These are phyloP conservation scores for Mechanitis mazaeus DNA, from an alignment of 2,888 invertebrate genomes.

Conservation along the genomic window DNA sequence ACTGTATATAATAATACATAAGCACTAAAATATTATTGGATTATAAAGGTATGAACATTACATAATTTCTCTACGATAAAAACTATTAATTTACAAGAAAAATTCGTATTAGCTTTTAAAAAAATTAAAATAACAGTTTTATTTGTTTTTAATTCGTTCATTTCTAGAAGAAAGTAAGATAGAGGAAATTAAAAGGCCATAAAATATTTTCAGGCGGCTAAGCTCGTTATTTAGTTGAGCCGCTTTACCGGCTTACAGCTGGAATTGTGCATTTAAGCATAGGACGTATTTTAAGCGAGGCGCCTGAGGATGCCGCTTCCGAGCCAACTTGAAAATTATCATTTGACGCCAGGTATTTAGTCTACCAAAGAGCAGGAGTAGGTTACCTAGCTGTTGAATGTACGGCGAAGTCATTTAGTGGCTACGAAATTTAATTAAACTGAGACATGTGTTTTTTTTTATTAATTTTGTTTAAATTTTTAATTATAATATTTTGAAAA, in stretches of 20 bases:
- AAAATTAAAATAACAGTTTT: background rate
- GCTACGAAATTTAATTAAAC: too few relatives aligned
- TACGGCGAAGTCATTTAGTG: background rate
- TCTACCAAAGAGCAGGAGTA: background rate
- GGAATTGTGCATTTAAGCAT: conserved; percentile 37
- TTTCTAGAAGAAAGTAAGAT: background rate
- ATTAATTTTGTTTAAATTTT: too few relatives aligned
- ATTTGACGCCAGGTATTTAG: conserved; percentile 24
- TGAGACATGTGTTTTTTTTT: too few relatives aligned
- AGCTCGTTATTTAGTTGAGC: conserved; percentile 19
- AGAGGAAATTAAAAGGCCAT: background rate
- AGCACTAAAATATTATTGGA: too few relatives aligned
- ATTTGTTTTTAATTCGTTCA: background rate
- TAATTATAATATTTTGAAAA: too few relatives aligned
- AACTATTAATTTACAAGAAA: too few relatives aligned
- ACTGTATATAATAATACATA: too few relatives aligned
- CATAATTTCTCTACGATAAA: too few relatives aligned
- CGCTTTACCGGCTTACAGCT: conserved; percentile 29
- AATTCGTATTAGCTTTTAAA: too few relatives aligned
- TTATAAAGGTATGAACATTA: too few relatives aligned
- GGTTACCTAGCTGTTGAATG: background rate
- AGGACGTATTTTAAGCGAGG: conserved; percentile 33
- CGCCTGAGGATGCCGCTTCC: conserved; percentile 27
- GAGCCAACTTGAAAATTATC: conserved; percentile 37
- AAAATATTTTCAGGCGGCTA: conserved; percentile 16